phyloP scores from a whole-genome alignment of 1,140 invertebrate genomes.

The Drosophila nasuta region DNA sequence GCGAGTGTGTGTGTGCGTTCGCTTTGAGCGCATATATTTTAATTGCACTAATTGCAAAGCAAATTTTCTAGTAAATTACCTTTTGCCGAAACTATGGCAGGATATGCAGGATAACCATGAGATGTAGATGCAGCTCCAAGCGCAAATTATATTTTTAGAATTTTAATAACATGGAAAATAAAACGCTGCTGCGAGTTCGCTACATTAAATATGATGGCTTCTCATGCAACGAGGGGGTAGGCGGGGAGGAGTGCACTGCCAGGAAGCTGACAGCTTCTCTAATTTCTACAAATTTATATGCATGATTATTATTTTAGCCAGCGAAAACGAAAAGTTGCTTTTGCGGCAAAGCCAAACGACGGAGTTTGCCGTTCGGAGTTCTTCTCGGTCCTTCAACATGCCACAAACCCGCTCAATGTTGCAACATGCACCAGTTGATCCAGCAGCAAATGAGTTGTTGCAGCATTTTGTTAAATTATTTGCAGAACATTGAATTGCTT shows the following conservation, averaged over 20 bases:
- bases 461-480: constrained; percentile 30
- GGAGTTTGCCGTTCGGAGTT: not conserved
- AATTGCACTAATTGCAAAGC: constrained; percentile 83
- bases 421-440: constrained; percentile 47
- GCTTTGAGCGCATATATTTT: constrained; percentile 52
- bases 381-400: not conserved
- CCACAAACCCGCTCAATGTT: not conserved
- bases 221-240: constrained; percentile 10
- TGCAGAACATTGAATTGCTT: constrained; percentile 23
- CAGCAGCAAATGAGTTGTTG: constrained; percentile 22
- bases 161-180: constrained; percentile 70
- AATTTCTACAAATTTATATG: constrained; percentile 61
- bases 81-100: constrained; percentile 59
- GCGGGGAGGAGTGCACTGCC: not conserved
- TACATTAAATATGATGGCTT: constrained; percentile 29
- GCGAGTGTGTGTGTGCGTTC: not conserved
- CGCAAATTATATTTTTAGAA: constrained; percentile 75
- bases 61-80: constrained; percentile 83
- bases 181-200: constrained; percentile 37
- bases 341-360: constrained; percentile 32
- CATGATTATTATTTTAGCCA: constrained; percentile 80
- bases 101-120: constrained; percentile 24
- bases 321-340: constrained; percentile 66
- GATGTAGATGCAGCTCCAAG: not conserved
- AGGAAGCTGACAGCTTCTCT: constrained; percentile 32